A percentile compares a stretch with the other conserved stretches of the same genome.
Conservation (phyloP, 2,797 vertebrate genomes). For the Hyperoplus immaculatus region DNA sequence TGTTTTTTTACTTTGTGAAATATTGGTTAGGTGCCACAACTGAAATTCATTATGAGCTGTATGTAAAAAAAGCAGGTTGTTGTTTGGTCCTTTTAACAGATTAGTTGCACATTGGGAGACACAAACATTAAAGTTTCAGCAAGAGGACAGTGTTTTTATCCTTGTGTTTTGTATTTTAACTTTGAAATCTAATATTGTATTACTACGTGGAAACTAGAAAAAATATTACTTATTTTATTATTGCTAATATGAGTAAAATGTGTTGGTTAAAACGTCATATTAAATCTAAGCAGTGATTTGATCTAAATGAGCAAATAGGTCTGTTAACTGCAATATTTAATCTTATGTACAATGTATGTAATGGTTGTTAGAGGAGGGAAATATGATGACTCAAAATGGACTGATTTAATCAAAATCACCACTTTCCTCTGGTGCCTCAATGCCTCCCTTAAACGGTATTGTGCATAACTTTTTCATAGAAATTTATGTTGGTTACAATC, state of each 20-base stretch:
- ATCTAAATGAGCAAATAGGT: neutral
- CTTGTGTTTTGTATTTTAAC: neutral
- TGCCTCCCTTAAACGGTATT: neutral
- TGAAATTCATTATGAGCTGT: neutral
- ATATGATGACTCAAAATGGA: neutral
- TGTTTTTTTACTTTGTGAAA: neutral
- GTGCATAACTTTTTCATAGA: no score
- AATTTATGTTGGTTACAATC: no score
- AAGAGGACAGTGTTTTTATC: neutral
- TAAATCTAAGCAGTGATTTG: neutral
- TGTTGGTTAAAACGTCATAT: neutral
- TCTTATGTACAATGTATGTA: neutral
- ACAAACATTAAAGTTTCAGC: neutral
- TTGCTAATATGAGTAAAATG: neutral
- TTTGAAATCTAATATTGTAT: neutral
- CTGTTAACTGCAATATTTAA: no score
- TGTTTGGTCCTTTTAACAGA: neutral
- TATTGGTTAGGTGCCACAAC: neutral
- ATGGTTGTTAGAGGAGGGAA: neutral
- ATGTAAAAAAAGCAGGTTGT: neutral
- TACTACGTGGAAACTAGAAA: neutral
- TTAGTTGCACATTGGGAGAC: neutral
- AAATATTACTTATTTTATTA: neutral
- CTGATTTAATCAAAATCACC: neutral
- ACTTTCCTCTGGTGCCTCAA: neutral